Conservation (phyloP, 2,113 vertebrate species). For the Nothoprocta perdicaria region DNA sequence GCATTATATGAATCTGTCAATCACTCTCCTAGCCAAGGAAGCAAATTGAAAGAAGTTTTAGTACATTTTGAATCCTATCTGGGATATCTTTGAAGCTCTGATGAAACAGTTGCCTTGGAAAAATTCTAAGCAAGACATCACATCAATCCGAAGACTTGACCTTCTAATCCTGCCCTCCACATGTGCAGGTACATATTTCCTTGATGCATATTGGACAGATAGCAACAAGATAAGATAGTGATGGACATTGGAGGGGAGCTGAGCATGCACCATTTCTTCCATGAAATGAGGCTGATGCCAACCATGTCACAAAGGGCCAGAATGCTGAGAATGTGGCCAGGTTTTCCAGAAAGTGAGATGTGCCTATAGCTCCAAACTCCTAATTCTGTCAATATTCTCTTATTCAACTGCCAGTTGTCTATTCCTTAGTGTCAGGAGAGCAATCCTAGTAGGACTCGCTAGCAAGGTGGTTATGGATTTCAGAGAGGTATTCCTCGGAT, state of each 20-base stretch:
- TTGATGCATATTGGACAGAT: neutral
- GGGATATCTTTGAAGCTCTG: constrained; percentile 18
- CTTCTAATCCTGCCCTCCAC: neutral
- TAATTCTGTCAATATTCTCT: neutral
- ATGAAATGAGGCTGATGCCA: neutral
- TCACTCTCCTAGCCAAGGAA: neutral
- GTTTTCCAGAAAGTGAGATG: neutral
- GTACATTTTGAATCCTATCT: neutral
- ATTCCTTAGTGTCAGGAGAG: neutral
- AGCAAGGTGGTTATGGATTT: constrained; percentile 56
- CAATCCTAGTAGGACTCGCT: constrained; percentile 44
- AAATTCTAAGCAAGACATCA: constrained; percentile 10
- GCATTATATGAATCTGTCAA: neutral
- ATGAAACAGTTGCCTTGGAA: constrained; percentile 33
- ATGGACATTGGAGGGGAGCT: neutral
- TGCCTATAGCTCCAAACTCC: neutral
- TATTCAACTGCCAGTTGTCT: constrained; percentile 26
- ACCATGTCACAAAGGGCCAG: neutral
- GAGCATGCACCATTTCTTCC: neutral
- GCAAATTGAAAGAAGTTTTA: constrained; percentile 17
- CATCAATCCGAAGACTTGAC: constrained; percentile 18
- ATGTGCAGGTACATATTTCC: neutral
- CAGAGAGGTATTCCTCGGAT: neutral
- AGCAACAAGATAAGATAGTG: neutral
- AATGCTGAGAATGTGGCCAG: neutral